Evolutionary conservation across 2,888 invertebrate genomes (phyloP), one percentile per base, ranked within the genome.

Genomic region (Arctia plantaginis): DNA sequence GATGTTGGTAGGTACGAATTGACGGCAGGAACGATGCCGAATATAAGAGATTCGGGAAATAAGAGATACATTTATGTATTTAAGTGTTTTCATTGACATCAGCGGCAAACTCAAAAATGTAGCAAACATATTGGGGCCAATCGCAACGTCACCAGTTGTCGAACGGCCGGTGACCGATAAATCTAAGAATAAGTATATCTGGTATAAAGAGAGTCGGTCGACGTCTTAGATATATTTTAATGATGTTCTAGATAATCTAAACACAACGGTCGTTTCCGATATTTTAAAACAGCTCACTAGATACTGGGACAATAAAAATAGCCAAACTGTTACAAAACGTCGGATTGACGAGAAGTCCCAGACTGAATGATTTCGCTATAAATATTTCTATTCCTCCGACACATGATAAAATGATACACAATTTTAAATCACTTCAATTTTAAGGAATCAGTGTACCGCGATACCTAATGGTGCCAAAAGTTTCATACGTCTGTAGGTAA

Each of bases 171-270:
- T 86, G 88, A 89, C 90, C 90, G 90, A 90, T 91, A 89, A 90
- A 84, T 92, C 92, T 91, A 88, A 92, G 91, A 94, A 93, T 93
- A 93, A n/a, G n/a, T n/a, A n/a, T 90, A 92, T 90, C 88, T 86
- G 90, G 84, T 91, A 90, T 89, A 91, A 90, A 90, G 90, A 91
- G 91, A 91, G 89, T 87, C 86, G 87, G 88, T 82, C 80, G 85
- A 82, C 86, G 90, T 84, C 88, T 89, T 89, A 87, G 81, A 90
- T 89, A 86, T 88, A 88, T 88, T 86, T 89, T 88, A 84, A 87
- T 84, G 85, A 80, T 83, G 89, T 87, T 89, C 89, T 89, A 89
- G 87, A 90, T 88, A 88, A 88, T 86, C 86, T 88, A 83, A 74
- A 81, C 80, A 84, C 82, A 87, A 87, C 83, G 77, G 78, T 74